phyloP scores from a whole-genome alignment of 2,113 vertebrate genomes.

The Sclerurus mexicanus region DNA sequence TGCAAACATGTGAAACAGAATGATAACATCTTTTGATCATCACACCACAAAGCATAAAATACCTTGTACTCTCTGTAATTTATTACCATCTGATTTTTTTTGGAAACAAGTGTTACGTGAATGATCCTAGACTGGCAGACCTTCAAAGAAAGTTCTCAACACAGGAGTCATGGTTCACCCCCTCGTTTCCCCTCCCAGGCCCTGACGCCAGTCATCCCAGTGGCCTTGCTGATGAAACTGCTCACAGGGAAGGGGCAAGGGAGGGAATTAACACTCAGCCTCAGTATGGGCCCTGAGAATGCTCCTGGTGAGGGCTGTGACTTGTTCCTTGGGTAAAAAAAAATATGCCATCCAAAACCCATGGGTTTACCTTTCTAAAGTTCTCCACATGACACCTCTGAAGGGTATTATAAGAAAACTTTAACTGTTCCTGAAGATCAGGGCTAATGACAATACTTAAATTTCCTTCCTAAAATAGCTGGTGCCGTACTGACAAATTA shows the following conservation, averaged over 20 bases:
- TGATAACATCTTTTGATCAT: slow-evolving; percentile 55
- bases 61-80: slow-evolving; percentile 17
- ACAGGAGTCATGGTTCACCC: not conserved
- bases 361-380: not conserved
- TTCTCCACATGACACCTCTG: not conserved
- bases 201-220: not conserved
- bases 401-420: not conserved
- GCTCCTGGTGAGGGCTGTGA: not conserved
- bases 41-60: slow-evolving; percentile 16
- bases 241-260: not conserved
- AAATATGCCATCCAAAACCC: not conserved
- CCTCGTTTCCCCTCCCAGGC: not conserved
- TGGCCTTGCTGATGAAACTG: not conserved
- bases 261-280: not conserved
- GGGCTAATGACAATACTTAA: not conserved
- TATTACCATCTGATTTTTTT: slow-evolving; percentile 29
- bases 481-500: not conserved
- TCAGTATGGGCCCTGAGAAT: not conserved
- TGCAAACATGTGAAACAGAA: slow-evolving; percentile 15
- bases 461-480: not conserved
- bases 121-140: not conserved
- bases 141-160: slow-evolving; percentile 11
- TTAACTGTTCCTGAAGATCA: not conserved
- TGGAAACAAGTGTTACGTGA: slow-evolving; percentile 23
- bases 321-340: not conserved